Conservation (phyloP, 2,888 invertebrate genomes). For the Caenorhabditis sp. region DNA sequence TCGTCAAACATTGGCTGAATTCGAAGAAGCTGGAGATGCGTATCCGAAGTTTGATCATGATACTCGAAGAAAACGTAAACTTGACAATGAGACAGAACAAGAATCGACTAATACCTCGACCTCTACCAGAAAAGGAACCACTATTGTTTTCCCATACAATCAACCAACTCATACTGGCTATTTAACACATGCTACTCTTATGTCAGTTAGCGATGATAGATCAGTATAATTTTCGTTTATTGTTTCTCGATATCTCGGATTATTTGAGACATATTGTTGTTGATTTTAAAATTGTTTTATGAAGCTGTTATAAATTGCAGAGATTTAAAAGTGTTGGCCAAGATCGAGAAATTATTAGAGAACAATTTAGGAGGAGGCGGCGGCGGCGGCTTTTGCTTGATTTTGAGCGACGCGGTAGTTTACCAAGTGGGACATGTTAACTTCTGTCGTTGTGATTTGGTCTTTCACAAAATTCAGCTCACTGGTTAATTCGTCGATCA, state of each 20-base stretch:
- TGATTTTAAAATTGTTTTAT: slow-evolving; percentile 7
- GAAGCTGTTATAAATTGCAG: slow-evolving; percentile 5
- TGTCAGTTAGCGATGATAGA: slow-evolving; percentile 51
- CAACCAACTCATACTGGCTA: slow-evolving; percentile 95
- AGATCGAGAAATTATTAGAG: not conserved
- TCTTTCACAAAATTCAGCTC: slow-evolving; percentile 80
- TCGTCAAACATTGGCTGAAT: slow-evolving; percentile 47
- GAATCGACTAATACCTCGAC: not conserved
- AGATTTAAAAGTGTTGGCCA: not conserved
- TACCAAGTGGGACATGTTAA: slow-evolving; percentile 94
- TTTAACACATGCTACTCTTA: slow-evolving; percentile 89
- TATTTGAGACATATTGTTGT: too few relatives aligned
- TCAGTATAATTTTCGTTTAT: slow-evolving; percentile 2
- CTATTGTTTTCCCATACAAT: slow-evolving; percentile 76
- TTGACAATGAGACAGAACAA: not conserved
- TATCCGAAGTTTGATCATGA: slow-evolving; percentile 16
- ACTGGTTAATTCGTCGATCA: slow-evolving; percentile 6
- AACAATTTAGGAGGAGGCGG: not conserved
- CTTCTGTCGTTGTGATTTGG: slow-evolving; percentile 97
- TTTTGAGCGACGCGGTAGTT: slow-evolving; percentile 91
- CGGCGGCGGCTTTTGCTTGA: slow-evolving; percentile 6
- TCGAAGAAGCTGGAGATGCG: slow-evolving; percentile 44
- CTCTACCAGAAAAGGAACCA: not conserved
- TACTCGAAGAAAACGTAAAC: not conserved
- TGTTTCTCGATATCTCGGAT: not conserved